Evolutionary conservation across 2,888 invertebrate genomes (phyloP), one percentile per base, ranked within the genome.

Genomic region (Conus canariensis): DNA sequence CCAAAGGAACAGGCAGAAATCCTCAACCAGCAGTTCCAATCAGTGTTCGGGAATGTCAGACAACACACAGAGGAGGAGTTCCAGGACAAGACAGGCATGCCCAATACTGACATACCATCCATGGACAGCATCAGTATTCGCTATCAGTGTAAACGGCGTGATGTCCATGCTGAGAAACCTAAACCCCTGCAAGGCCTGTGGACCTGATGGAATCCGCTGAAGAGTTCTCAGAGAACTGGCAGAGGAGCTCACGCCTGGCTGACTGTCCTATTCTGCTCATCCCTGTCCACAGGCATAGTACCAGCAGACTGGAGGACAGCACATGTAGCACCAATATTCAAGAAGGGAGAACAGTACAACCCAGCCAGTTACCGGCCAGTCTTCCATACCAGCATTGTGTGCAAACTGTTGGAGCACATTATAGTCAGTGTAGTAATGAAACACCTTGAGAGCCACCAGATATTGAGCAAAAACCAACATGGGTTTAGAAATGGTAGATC

Each of bases 251-350:
- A 30, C 83, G 7, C 83, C 83, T 85, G 83, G 22, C n/a, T 59
- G 6, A 85, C 83, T 56, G 6, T n/a, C 5, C 56, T 85, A 1
- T 85, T 22, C 22, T 2, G 30, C 25, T n/a, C 83, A 22, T 85
- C 83, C 58, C 83, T 85, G 22, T 85, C 56, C 59, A 58, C 83
- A 85, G 83, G 83, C 19, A 25, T n/a, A 14, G 59, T 85, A 58
- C 83, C 83, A 58, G 56, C 83, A 5, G 88, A 88, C 88, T 77
- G 88, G 88, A 88, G 70, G 56, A 64, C 60, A 25, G 74, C 88
- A n/a, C 70, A 88, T 30, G 56, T 88, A 12, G 64, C 77, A 22
- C 88, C 88, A 22, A 88, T 88, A 19, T 74, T 70, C 25, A 88
- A 88, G 58, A 88, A 88, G n/a, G 88, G 74, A n/a, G 77, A 88